Conservation (phyloP, 2,113 vertebrate genomes). For the Daubentonia madagascariensis region DNA sequence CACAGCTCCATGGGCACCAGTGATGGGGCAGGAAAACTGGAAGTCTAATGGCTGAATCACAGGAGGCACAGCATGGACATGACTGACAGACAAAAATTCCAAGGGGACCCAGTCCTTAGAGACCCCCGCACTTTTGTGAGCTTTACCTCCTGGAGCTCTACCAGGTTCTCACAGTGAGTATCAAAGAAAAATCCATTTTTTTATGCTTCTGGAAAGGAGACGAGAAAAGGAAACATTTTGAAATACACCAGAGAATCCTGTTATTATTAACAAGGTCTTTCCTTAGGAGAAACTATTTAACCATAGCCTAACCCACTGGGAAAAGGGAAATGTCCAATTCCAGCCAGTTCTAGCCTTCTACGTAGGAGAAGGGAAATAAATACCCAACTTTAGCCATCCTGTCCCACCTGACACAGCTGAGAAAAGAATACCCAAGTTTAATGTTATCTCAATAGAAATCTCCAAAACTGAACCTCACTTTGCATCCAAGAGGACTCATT, state of each 20-base stretch:
- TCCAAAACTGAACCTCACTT: neutral
- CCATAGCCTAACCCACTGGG: neutral
- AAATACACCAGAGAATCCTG: neutral
- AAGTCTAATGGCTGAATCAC: neutral
- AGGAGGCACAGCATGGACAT: neutral
- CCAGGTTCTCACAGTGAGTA: neutral
- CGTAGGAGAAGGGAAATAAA: neutral
- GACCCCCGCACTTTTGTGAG: rapidly evolving
- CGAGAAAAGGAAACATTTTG: neutral
- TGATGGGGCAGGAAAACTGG: rapidly evolving
- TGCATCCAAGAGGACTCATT: neutral
- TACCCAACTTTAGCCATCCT: neutral
- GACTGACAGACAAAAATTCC: too few relatives aligned
- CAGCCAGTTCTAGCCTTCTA: neutral
- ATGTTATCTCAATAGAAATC: neutral
- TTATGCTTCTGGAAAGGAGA: neutral
- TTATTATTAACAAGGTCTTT: neutral
- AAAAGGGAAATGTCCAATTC: neutral
- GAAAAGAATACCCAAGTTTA: neutral
- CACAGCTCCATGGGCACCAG: too few relatives aligned
- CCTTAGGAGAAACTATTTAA: neutral
- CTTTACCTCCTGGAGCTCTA: too few relatives aligned
- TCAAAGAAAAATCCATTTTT: neutral
- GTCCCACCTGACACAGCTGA: too few relatives aligned
- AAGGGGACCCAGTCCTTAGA: too few relatives aligned